Base-by-base conservation (phyloP, 2,888 invertebrate species). In the Schizotus pectinicornis region DNA sequence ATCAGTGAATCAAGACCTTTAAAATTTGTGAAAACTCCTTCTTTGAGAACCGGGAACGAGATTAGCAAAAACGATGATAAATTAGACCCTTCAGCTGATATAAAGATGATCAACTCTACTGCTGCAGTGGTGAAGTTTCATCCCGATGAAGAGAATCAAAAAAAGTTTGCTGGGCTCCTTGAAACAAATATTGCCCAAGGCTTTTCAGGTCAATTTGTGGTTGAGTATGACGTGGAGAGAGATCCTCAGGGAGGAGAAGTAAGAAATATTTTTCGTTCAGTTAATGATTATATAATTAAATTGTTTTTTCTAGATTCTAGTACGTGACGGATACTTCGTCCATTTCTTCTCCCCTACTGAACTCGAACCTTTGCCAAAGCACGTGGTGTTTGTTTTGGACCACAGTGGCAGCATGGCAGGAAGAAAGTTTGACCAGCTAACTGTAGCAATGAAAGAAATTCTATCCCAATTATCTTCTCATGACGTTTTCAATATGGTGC, bases 331-430 rank as follows among this genome's bases (percentile, higher is more conserved):
- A 0, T 88, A 88, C 74, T 90, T 90, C 76, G 87, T 89, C 1
- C 89, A 89, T 69, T 89, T 88, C 78, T 87, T 88, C 74, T 85
- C 88, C 6, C 89, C 89, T 0, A 71, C 77, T 1, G 80, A 83
- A 9, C 74, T 87, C 58, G 78, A 81, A 11, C 83, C 85, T 1
- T 77, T 88, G 36, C 81, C 79, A 55, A 89, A 89, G 71, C 84
- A 88, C 68, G 85, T 87, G 5, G 82, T 90, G 2, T 90, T 90
- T 73, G 86, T 90, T 5, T 78, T 90, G 68, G 90, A 91, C 73
- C 85, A 86, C 0, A 88, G 88, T 22, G 88, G 88, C 6, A 89
- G 89, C 43, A 90, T 90, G 90, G 77, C 79, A 64, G 89, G 86
- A 32, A 79, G 81, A 46, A 89, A 88, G 79, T 82, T 89, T 34